These are phyloP conservation scores for Eupithecia centaureata DNA, from an alignment of 2,888 invertebrate genomes.

Conservation along the genomic window DNA sequence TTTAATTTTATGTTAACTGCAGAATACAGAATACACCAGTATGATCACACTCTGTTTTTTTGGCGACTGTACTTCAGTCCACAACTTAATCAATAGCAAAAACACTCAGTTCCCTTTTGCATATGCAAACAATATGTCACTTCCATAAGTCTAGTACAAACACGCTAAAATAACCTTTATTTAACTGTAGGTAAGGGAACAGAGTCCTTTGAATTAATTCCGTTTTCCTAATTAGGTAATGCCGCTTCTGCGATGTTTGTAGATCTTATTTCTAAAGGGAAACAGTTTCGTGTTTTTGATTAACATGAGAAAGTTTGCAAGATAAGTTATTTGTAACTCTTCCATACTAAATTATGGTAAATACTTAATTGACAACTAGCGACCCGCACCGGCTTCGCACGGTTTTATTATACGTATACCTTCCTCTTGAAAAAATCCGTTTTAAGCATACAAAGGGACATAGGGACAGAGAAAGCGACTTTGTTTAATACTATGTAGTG, in stretches of 20 bases:
- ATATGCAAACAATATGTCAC: slow-evolving; percentile 75
- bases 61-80: slow-evolving; percentile 55
- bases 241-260: slow-evolving; percentile 7
- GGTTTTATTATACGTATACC: too few relatives aligned
- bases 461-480: too few relatives aligned
- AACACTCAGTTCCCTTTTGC: slow-evolving; percentile 77
- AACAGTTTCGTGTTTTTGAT: neutral
- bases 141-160: slow-evolving; percentile 51
- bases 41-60: slow-evolving; percentile 40
- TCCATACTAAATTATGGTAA: too few relatives aligned
- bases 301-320: neutral
- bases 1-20: too few relatives aligned
- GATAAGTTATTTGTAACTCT: too few relatives aligned
- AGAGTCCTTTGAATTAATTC: neutral
- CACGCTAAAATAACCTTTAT: slow-evolving; percentile 17
- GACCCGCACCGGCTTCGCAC: too few relatives aligned
- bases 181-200: neutral
- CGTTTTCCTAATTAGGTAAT: slow-evolving; percentile 19
- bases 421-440: too few relatives aligned
- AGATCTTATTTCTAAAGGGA: neutral
- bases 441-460: too few relatives aligned
- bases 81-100: slow-evolving; percentile 77
- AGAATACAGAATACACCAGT: too few relatives aligned
- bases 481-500: too few relatives aligned
- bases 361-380: too few relatives aligned